Base-by-base conservation (phyloP, 2,113 vertebrate species). In the Zeus faber region DNA sequence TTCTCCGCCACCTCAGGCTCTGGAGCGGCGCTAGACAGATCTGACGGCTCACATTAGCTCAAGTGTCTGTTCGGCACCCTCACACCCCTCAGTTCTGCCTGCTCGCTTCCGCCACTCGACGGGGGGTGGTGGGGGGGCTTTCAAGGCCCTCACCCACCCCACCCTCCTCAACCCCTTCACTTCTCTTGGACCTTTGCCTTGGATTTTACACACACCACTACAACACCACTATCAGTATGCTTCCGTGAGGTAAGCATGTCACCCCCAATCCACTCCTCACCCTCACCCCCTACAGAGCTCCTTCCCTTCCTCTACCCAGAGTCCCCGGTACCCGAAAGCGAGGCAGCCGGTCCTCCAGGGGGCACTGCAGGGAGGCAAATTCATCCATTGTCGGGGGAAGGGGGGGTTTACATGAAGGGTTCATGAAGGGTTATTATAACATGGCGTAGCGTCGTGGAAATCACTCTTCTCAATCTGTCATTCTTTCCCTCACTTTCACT, bases 41-140 rank as follows among this genome's bases (percentile, higher is more conserved):
- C 56, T 88, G 84, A 87, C 84, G 29, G 66, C 72, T 83, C 65
- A 49, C 59, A 88, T 88, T 87, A 88, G 83, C 59, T 48, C 59
- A 80, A 79, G 78, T 76, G 84, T 74, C 86, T 68, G 72, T 80
- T 67, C 29, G 7, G 39, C 72, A 60, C 67, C 73, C 60, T 79
- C 78, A 82, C 84, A 88, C 86, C 80, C 64, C 51, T 69, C 54
- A 29, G 50, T 65, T 51, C 53, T 33, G 44, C 65, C 49, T 65
- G 58, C 49, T 64, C 47, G 18, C 80, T 88, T 88, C 86, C 84
- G 83, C 67, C 62, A 49, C 72, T 51, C 70, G 1, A 58, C 49
- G 13, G 77, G 77, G 55, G 37, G 59, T 43, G 47, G 54, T 58
- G 46, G 67, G 55, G 72, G 73, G 75, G 54, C 41, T 61, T 31